Percentiles rank a stretch among this genome's conserved stretches.
phyloP scores from a whole-genome alignment of 2,888 invertebrate genomes.

The Pardosa pseudoannulata region DNA sequence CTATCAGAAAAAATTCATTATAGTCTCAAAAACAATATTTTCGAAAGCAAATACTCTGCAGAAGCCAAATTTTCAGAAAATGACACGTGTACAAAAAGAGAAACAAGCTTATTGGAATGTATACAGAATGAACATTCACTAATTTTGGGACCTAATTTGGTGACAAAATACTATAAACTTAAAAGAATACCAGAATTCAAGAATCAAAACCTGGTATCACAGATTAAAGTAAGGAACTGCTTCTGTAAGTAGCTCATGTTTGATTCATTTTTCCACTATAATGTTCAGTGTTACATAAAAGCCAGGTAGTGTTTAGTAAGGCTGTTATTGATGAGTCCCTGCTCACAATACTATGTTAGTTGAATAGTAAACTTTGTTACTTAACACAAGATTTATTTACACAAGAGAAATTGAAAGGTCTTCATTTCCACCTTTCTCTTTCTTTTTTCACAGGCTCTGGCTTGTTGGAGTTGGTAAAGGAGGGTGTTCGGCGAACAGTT shows the following conservation, averaged over 20 bases:
- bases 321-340: background rate
- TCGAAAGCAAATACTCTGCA: too few relatives aligned
- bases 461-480: constrained; percentile 38
- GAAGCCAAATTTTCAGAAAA: too few relatives aligned
- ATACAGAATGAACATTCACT: constrained; percentile 19
- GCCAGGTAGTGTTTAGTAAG: constrained; percentile 7
- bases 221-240: constrained; percentile 33
- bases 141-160: too few relatives aligned
- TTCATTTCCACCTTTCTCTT: constrained; percentile 61
- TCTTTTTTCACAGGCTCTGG: constrained; percentile 32
- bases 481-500: constrained; percentile 58
- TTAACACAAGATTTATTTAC: background rate
- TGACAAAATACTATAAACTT: too few relatives aligned
- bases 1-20: too few relatives aligned
- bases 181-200: constrained; percentile 40
- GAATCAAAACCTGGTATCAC: constrained; percentile 52
- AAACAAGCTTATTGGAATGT: constrained; percentile 61
- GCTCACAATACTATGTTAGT: background rate
- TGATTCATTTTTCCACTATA: background rate
- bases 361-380: constrained; percentile 4
- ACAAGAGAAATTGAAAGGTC: constrained; percentile 16
- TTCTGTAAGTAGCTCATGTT: background rate
- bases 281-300: background rate
- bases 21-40: too few relatives aligned
- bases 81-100: too few relatives aligned